phyloP scores from a whole-genome alignment of 2,797 vertebrate species.

The Macropus fuliginosus region DNA sequence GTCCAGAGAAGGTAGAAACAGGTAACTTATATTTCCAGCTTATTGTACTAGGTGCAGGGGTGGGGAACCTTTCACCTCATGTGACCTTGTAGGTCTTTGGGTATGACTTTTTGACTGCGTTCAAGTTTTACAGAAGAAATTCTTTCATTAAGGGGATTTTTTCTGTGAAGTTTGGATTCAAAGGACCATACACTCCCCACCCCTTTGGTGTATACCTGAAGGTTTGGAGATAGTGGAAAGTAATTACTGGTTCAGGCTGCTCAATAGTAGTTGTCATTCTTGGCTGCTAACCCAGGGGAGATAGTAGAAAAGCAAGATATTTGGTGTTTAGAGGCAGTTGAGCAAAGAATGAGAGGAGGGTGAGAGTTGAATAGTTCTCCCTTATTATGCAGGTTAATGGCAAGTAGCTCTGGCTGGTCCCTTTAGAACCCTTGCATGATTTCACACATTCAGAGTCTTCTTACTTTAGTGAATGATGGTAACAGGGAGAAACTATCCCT shows the following conservation, averaged over 20 bases:
- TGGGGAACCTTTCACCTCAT: too few species aligned
- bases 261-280: constrained; percentile 7
- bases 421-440: neutral
- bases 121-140: too few species aligned
- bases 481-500: neutral
- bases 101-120: too few species aligned
- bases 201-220: constrained; percentile 11
- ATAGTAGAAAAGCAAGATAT: neutral
- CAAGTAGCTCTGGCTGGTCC: neutral
- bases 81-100: too few species aligned
- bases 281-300: neutral
- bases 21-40: neutral
- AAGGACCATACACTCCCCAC: too few species aligned
- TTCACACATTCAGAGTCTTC: neutral
- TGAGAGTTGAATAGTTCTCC: neutral
- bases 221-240: neutral
- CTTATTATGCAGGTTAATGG: neutral
- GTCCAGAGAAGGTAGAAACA: neutral
- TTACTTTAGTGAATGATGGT: neutral
- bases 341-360: neutral
- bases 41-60: neutral
- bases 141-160: too few species aligned
- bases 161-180: too few species aligned
- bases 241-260: constrained; percentile 2
- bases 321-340: neutral